Evolutionary conservation across 30 jellyfish, hydroid and myxozoan genomes (phyloP).

Genomic region (Catostylus mosaicus): DNA sequence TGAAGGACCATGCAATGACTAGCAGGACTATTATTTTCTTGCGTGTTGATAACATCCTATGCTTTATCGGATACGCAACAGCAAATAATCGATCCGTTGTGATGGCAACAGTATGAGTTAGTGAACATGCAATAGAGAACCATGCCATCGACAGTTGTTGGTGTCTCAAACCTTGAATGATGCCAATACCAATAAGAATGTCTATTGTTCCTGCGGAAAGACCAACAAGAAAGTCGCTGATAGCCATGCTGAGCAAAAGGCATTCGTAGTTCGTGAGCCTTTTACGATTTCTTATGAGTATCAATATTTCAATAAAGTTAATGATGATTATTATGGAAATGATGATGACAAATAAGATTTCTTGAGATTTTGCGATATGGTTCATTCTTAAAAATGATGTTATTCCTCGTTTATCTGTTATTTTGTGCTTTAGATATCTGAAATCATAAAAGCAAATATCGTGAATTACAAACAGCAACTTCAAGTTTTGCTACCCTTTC

Average conservation of each 20-base stretch:
- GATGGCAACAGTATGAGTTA: neutral
- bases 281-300: neutral
- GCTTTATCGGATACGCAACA: neutral
- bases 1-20: neutral
- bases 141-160: neutral
- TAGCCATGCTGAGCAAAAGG: conserved; percentile 8
- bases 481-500: no score
- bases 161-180: neutral
- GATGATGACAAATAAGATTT: neutral
- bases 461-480: no score
- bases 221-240: conserved; percentile 15
- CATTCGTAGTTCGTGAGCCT: conserved; percentile 2
- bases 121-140: conserved; percentile 1
- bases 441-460: no score
- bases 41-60: neutral
- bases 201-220: neutral
- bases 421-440: no score
- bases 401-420: no score
- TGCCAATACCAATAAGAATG: neutral
- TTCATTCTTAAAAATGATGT: no score
- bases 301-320: neutral
- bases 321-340: neutral
- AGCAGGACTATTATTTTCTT: neutral
- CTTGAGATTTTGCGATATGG: no score
- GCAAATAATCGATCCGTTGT: neutral